A percentile compares a stretch with the other conserved stretches of the same genome.
Conservation (phyloP, 2,113 vertebrate genomes). For the Tursiops truncatus region DNA sequence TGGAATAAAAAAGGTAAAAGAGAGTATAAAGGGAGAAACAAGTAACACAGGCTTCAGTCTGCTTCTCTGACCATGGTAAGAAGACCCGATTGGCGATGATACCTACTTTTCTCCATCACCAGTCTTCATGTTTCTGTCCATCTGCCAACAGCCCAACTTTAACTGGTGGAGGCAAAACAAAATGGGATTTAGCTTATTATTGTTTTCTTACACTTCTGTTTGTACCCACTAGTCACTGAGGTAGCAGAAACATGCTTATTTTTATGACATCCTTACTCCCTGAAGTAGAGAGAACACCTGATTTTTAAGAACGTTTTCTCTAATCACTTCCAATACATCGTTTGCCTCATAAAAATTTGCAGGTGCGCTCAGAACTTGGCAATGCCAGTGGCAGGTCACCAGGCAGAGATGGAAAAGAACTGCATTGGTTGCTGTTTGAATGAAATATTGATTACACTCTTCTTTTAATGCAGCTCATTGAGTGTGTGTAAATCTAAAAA, state of each 20-base stretch:
- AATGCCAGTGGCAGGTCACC: fast-evolving
- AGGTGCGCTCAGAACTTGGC: no score
- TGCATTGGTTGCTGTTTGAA: fast-evolving
- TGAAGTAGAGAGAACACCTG: not conserved
- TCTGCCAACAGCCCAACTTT: not conserved
- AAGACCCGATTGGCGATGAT: not conserved
- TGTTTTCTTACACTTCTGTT: not conserved
- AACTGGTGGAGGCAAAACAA: fast-evolving
- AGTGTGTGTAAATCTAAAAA: not conserved
- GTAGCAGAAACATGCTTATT: not conserved
- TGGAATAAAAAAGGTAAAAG: not conserved
- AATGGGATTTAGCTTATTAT: not conserved
- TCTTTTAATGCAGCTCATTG: not conserved
- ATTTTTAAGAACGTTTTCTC: not conserved
- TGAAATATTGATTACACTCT: not conserved
- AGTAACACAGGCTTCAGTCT: fast-evolving
- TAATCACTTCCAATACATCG: fast-evolving
- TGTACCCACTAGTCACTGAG: not conserved
- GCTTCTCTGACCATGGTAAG: not conserved
- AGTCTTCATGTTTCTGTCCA: fast-evolving
- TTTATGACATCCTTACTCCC: not conserved
- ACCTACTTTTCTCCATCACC: not conserved
- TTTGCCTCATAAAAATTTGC: not conserved
- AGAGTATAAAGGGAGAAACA: not conserved
- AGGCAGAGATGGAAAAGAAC: fast-evolving